Evolutionary conservation across 2,888 invertebrate species (phyloP).

Genomic region (Nasonovia ribisnigri): DNA sequence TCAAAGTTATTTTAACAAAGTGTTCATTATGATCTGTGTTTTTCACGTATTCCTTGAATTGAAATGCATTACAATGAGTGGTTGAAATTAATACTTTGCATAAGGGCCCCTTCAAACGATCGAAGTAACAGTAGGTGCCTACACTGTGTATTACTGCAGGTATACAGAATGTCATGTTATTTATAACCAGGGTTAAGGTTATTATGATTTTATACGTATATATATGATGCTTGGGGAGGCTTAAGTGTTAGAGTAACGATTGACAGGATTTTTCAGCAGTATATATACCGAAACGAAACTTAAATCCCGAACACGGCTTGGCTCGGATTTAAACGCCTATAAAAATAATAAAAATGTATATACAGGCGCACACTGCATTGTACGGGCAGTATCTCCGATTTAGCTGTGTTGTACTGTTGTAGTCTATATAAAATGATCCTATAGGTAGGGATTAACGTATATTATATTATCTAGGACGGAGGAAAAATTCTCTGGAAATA

Average conservation of each 20-base stretch:
- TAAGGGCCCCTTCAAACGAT: neutral
- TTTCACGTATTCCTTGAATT: neutral
- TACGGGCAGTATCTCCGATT: neutral
- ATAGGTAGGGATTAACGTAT: neutral
- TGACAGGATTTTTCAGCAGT: neutral
- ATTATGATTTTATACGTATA: neutral
- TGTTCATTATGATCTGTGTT: neutral
- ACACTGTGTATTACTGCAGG: neutral
- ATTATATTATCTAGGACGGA: neutral
- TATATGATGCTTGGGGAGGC: neutral
- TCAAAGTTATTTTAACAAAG: neutral
- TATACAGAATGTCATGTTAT: neutral
- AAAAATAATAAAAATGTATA: neutral
- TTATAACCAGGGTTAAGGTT: neutral
- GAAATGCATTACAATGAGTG: neutral
- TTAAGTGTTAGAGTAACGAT: constrained; percentile 1
- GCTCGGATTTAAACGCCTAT: constrained; percentile 1
- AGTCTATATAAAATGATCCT: neutral
- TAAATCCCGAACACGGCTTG: constrained; percentile 5
- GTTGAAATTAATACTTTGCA: neutral
- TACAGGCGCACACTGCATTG: neutral
- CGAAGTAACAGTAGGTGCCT: neutral
- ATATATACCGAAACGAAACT: neutral
- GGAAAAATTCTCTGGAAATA: neutral
- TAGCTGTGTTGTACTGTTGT: neutral